Evolutionary conservation across 2,888 invertebrate species (phyloP).

Genomic region (Hemicrepidius hirtus): DNA sequence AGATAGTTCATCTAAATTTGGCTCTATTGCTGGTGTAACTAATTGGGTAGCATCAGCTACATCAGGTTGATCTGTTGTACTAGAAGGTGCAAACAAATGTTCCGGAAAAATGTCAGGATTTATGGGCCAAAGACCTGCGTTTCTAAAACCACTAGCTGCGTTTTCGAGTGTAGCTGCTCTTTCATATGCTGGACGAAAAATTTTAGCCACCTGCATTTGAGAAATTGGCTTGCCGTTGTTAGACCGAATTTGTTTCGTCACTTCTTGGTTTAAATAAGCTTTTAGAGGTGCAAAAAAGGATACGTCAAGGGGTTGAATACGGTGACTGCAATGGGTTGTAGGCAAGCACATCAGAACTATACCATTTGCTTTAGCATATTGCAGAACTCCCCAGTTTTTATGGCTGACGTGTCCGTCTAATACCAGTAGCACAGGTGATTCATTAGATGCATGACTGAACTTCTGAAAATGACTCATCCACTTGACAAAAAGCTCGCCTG

Average conservation of each 20-base stretch:
- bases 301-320: conserved; percentile 35
- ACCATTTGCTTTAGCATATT: conserved; percentile 63
- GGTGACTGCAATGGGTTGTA: conserved; percentile 42
- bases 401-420: conserved; percentile 56
- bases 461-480: conserved; percentile 12
- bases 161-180: conserved; percentile 31
- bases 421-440: conserved; percentile 55
- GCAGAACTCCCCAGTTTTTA: conserved; percentile 40
- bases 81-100: conserved; percentile 38
- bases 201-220: conserved; percentile 12
- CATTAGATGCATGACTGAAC: neutral
- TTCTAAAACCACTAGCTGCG: conserved; percentile 35
- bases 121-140: conserved; percentile 35
- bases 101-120: conserved; percentile 38
- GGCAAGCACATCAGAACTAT: conserved; percentile 54
- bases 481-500: conserved; percentile 3
- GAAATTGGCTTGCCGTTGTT: neutral
- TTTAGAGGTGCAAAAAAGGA: conserved; percentile 29
- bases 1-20: neutral
- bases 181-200: conserved; percentile 39
- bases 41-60: conserved; percentile 26
- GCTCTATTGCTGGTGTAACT: conserved; percentile 12
- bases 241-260: conserved; percentile 12
- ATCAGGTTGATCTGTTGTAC: conserved; percentile 35
- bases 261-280: conserved; percentile 29